Evolutionary conservation across 2,888 invertebrate species (phyloP), one percentile per base, ranked within the genome.

Genomic region (Neuroscelio doddi): DNA sequence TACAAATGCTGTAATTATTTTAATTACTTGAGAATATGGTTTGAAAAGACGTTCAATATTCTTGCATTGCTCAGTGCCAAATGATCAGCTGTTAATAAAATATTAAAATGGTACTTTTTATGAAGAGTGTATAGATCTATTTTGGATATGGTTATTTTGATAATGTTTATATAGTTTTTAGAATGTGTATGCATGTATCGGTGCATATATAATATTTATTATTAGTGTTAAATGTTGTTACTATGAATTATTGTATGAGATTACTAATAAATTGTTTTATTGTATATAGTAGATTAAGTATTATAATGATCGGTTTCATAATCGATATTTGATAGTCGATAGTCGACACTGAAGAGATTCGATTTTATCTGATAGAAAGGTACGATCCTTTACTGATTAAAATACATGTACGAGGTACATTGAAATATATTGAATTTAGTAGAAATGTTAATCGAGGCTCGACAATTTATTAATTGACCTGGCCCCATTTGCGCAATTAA

Each of bases 351-450:
- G n/a, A 15, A 30, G 44, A 50, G 42, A 44, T 21, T 21, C 21
- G 5, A 5, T 21, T 21, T 5, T 5, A 5, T 21, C 21, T 21
- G 3, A 21, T 21, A 21, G 5, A 47, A 36, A 32, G 24, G 10
- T 24, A 21, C 41, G 26, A 47, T 34, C 21, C 32, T 34, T 21
- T 21, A 47, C 32, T 47, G 24, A 24, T 15, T 47, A 34, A 34
- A 34, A 34, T 34, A 47, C 49, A 63, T 67, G 56, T 59, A 67
- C 67, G 64, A 64, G 64, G 61, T 64, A 68, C 68, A 68, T 61
- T 42, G 24, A 49, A 44, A 51, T 36, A 63, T 49, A 68, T 56
- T 46, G 52, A 50, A 64, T 52, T 53, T 68, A 57, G 61, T 59
- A 52, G n/a, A 21, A 21, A 21, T 3, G 5, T 5, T 21, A 21